Percentiles rank a stretch among this genome's conserved stretches.
phyloP scores from a whole-genome alignment of 1,140 invertebrate species.

The Lordiphosa clarofinis region DNA sequence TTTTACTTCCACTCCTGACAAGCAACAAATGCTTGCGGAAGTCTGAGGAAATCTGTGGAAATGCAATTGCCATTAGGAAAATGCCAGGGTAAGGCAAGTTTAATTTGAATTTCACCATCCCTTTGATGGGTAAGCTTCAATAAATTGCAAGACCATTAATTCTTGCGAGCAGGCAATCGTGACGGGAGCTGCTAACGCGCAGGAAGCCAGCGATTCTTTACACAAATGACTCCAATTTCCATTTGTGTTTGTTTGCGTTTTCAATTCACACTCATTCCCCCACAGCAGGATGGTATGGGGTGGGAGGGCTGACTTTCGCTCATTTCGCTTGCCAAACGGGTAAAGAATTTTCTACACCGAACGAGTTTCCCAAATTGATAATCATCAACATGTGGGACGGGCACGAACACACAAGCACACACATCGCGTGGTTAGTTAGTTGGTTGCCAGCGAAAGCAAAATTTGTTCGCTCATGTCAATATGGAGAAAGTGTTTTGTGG shows the following conservation, averaged over 20 bases:
- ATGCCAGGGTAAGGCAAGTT: constrained; percentile 19
- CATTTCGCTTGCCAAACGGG: constrained; percentile 25
- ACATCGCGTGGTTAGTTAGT: constrained; percentile 6
- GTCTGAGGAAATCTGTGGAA: constrained; percentile 48
- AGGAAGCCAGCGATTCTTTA: constrained; percentile 41
- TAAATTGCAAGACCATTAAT: constrained; percentile 60
- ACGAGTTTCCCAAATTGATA: constrained; percentile 62
- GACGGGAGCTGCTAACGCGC: constrained; percentile 7
- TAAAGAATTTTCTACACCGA: constrained; percentile 46
- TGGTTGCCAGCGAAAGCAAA: constrained; percentile 5
- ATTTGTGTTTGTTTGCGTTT: constrained; percentile 57
- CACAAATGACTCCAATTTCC: constrained; percentile 56
- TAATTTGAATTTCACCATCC: constrained; percentile 50
- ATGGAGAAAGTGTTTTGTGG: too few relatives aligned
- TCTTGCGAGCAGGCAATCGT: constrained; percentile 30
- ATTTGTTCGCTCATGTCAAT: too few relatives aligned
- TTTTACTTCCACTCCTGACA: constrained; percentile 30
- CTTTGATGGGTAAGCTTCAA: constrained; percentile 55
- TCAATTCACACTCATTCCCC: constrained; percentile 36
- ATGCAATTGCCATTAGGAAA: constrained; percentile 44
- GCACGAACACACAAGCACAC: constrained; percentile 2
- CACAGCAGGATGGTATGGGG: too few relatives aligned
- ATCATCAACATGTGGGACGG: constrained; percentile 38
- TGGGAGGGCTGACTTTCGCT: neutral
- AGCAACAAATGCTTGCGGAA: constrained; percentile 58